phyloP scores from a whole-genome alignment of 1,140 invertebrate genomes.

The Tribolium madens region DNA sequence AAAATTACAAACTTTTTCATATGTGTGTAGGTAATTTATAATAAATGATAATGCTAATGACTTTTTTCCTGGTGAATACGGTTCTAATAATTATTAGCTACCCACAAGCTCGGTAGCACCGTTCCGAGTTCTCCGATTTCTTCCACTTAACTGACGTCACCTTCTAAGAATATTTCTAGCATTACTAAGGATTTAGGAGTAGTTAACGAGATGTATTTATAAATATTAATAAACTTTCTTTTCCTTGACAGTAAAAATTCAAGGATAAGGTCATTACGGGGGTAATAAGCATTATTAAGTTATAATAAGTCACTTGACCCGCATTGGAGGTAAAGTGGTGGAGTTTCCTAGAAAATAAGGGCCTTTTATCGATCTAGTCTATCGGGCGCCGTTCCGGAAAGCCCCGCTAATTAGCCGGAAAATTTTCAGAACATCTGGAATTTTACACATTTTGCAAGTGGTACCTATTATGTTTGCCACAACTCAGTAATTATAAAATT shows the following conservation, averaged over 20 bases:
- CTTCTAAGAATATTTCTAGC: constrained; percentile 35
- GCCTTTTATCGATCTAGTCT: constrained; percentile 19
- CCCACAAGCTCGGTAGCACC: constrained; percentile 18
- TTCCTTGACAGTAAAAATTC: constrained; percentile 31
- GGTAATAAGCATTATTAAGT: constrained; percentile 1
- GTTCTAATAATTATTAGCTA: constrained; percentile 23
- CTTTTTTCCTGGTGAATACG: constrained; percentile 25
- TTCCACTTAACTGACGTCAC: constrained; percentile 39
- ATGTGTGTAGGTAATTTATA: constrained; percentile 12
- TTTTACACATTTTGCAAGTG: background rate
- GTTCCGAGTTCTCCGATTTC: constrained; percentile 25
- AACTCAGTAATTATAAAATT: no score
- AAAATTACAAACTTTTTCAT: background rate
- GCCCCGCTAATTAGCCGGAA: background rate
- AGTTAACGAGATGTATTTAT: constrained; percentile 14
- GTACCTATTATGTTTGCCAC: background rate
- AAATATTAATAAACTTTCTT: constrained; percentile 37
- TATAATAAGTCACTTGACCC: background rate
- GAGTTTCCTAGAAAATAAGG: background rate
- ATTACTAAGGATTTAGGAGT: constrained; percentile 25
- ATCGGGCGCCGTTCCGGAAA: constrained; percentile 11
- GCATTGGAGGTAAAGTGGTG: background rate
- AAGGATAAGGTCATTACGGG: constrained; percentile 19
- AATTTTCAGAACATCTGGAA: background rate
- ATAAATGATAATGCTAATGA: constrained; percentile 28